Evolutionary conservation across 2,113 vertebrate genomes (phyloP).

Genomic region (Cettia cetti): DNA sequence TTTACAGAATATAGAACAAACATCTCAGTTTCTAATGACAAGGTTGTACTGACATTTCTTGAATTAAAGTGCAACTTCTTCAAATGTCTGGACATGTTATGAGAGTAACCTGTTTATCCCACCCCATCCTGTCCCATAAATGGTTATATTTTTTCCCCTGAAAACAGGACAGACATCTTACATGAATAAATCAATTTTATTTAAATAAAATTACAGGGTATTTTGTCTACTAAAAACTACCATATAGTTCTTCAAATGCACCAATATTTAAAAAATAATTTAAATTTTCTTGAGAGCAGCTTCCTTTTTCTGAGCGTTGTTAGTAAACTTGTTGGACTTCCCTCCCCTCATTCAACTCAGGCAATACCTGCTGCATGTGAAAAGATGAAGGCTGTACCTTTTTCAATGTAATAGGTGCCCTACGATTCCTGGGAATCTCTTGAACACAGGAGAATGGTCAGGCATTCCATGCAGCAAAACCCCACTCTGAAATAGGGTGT

Average conservation of each 20-base stretch:
- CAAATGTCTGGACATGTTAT: not conserved
- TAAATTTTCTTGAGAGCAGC: constrained; percentile 30
- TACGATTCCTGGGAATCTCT: not conserved
- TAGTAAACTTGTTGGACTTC: constrained; percentile 18
- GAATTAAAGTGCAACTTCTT: not conserved
- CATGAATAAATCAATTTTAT: constrained; percentile 53
- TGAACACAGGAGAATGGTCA: not conserved
- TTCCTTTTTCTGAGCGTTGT: not conserved
- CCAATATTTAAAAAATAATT: constrained; percentile 38
- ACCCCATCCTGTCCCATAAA: not conserved
- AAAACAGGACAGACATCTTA: not conserved
- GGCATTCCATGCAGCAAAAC: not conserved
- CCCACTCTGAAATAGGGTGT: not conserved
- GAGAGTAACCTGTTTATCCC: not conserved
- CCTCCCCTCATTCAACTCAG: not conserved
- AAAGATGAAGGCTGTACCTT: not conserved
- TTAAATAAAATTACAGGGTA: constrained; percentile 52
- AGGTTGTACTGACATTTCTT: not conserved
- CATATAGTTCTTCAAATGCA: constrained; percentile 3
- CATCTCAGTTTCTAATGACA: not conserved
- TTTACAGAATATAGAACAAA: not conserved
- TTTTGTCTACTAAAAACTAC: not conserved
- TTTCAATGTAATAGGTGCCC: not conserved
- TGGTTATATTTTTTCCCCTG: not conserved
- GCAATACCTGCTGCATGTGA: not conserved